These are phyloP conservation scores for Drosophila pandora DNA, from an alignment of 1,140 invertebrate genomes.

Conservation along the genomic window DNA sequence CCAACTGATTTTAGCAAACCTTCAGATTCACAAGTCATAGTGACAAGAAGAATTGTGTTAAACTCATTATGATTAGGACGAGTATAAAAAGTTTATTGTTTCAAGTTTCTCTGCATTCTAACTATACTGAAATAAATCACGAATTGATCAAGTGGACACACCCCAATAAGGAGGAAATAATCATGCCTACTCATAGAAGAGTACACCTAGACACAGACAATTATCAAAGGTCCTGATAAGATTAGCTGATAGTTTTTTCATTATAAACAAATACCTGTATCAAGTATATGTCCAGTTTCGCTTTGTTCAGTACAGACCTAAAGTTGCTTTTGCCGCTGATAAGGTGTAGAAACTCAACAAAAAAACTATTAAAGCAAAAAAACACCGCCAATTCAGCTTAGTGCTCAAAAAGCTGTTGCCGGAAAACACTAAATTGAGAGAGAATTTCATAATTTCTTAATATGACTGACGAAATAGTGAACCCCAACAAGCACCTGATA, in stretches of 20 bases:
- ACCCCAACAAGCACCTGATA: constrained; percentile 68
- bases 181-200: not conserved
- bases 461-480: constrained; percentile 53
- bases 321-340: constrained; percentile 5
- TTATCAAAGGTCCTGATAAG: not conserved
- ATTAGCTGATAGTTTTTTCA: constrained; percentile 5
- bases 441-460: not conserved
- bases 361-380: constrained; percentile 3
- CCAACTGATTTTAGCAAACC: no score
- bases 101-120: no score
- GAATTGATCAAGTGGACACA: no score
- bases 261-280: not conserved
- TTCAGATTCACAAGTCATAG: no score
- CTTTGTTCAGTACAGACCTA: not conserved
- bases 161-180: no score
- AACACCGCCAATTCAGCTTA: not conserved
- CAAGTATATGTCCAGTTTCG: not conserved
- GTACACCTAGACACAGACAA: not conserved
- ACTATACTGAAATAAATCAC: no score
- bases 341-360: constrained; percentile 9
- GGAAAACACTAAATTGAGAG: not conserved
- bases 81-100: no score
- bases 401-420: constrained; percentile 6
- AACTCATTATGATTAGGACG: no score
- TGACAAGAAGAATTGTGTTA: no score